A percentile compares a stretch with the other conserved stretches of the same genome.
phyloP scores from a whole-genome alignment of 2,113 vertebrate species.

The Salvelinus sp. region DNA sequence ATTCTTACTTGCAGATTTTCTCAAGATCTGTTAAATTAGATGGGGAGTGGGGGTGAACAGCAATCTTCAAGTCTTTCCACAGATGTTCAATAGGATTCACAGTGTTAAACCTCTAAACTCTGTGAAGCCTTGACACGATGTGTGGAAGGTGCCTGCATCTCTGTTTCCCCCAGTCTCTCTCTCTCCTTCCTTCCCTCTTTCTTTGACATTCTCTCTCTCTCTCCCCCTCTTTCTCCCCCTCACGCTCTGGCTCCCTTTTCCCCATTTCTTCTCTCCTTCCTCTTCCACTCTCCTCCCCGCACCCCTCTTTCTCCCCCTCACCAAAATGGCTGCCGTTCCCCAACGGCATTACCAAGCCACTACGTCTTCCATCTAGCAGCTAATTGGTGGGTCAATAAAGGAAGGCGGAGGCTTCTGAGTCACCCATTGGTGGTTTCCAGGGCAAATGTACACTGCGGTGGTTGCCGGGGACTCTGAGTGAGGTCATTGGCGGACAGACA shows the following conservation, averaged over 20 bases:
- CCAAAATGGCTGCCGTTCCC: conserved; percentile 34
- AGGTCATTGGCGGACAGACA: conserved; percentile 61
- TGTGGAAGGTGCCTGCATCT: conserved; percentile 5
- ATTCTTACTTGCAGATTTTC: too few species aligned
- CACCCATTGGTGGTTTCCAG: conserved; percentile 51
- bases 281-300: conserved; percentile 40
- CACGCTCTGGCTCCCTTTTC: too few species aligned
- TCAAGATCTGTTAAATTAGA: too few species aligned
- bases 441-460: conserved; percentile 32
- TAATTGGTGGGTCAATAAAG: conserved; percentile 65
- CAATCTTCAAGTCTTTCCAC: too few species aligned
- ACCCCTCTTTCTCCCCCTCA: conserved; percentile 44
- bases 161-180: conserved; percentile 57
- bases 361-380: conserved; percentile 55
- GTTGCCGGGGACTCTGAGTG: conserved; percentile 39
- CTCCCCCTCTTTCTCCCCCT: too few species aligned
- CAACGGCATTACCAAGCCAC: conserved; percentile 45
- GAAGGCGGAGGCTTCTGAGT: conserved; percentile 59
- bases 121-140: too few species aligned
- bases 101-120: too few species aligned
- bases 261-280: too few species aligned
- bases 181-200: conserved; percentile 55
- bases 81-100: too few species aligned
- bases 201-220: too few species aligned
- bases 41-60: too few species aligned